Evolutionary conservation across 1,140 invertebrate genomes (phyloP), one percentile per base, ranked within the genome.

Genomic region (Halictus rubicundus): DNA sequence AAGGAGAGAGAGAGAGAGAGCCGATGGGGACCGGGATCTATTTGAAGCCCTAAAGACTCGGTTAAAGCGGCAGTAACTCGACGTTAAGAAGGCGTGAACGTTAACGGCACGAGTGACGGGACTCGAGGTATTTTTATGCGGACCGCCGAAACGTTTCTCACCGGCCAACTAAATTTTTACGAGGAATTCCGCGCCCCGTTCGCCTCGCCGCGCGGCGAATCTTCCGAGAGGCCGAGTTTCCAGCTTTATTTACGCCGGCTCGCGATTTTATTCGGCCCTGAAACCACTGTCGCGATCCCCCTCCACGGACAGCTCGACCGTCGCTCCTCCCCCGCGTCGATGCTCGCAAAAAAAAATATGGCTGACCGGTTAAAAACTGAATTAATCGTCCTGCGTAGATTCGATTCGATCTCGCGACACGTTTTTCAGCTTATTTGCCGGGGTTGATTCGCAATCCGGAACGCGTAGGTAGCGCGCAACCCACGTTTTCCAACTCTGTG

Each of bases 11-110:
- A 32, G 70, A 80, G 64, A 68, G 69, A 32, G 66, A 82, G 64
- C 57, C 68, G 46, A 57, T 19, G 49, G 21, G 21, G 49, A 5
- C 42, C n/a, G 72, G 68, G 83, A 85, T 91, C 88, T 92, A 92
- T 92, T 92, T 86, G 91, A 90, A 82, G 88, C 90, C 88, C 91
- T 91, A 91, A 92, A 90, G 88, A 90, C 88, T 89, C 88, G 85
- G 89, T 92, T 91, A 92, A 92, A 92, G 88, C 86, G 89, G 88
- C 87, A 83, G 89, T 91, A 92, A 91, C 87, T 91, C 86, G 88
- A 88, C 87, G 83, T 89, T 86, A 88, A 88, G 88, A 88, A 85
- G 87, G 81, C 77, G 88, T 84, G 85, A 87, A 84, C 85, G 83
- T 80, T 83, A 80, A 80, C 77, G 42, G 72, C 61, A 46, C 79